These are phyloP conservation scores for Keiferia lycopersicella DNA, from an alignment of 2,888 invertebrate genomes.

Conservation along the genomic window DNA sequence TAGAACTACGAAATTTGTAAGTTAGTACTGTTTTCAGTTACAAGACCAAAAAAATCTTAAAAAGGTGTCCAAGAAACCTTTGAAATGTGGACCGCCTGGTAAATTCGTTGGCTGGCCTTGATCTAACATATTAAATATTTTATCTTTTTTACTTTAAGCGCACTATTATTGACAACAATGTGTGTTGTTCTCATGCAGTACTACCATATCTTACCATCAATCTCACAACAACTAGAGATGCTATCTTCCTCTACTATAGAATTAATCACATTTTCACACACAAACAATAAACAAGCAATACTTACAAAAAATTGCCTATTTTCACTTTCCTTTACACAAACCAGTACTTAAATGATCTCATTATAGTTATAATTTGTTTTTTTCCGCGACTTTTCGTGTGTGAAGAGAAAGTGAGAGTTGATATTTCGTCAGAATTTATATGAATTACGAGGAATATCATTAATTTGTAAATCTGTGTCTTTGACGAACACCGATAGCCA, in stretches of 20 bases:
- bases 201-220: background rate
- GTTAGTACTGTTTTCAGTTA: no score
- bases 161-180: background rate
- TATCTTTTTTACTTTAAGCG: background rate
- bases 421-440: constrained; percentile 6
- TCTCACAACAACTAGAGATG: background rate
- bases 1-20: no score
- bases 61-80: no score
- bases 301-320: constrained; percentile 8
- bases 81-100: no score
- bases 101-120: no score
- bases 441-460: background rate
- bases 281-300: constrained; percentile 2
- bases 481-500: background rate
- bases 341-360: constrained; percentile 17
- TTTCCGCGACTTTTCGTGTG: background rate
- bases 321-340: constrained; percentile 12
- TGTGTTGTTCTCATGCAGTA: background rate
- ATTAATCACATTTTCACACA: constrained; percentile 18
- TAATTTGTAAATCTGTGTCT: background rate
- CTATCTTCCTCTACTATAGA: background rate
- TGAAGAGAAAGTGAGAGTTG: constrained; percentile 11
- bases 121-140: background rate
- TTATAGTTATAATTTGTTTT: constrained; percentile 9
- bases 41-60: no score